phyloP scores from a whole-genome alignment of 2,113 vertebrate genomes.

The Gambusia affinis region DNA sequence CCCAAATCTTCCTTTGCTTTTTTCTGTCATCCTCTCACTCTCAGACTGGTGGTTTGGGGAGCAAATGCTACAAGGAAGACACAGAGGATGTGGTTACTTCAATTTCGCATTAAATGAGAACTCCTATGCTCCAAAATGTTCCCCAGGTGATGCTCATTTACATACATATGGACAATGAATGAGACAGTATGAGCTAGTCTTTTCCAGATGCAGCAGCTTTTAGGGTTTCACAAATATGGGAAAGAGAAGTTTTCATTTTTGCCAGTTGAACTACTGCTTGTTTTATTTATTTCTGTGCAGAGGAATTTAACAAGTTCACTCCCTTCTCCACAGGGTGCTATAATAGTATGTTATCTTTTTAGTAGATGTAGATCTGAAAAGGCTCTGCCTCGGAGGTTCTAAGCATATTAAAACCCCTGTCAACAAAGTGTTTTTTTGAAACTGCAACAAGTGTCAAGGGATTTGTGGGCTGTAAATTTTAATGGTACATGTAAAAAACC shows the following conservation, averaged over 20 bases:
- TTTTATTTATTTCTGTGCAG: slow-evolving; percentile 53
- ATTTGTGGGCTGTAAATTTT: background rate
- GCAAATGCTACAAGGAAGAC: slow-evolving; percentile 6
- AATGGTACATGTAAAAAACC: background rate
- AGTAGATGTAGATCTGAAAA: slow-evolving; percentile 4
- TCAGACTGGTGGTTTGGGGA: slow-evolving; percentile 29
- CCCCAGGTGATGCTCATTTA: slow-evolving; percentile 9
- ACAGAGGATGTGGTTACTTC: slow-evolving; percentile 11
- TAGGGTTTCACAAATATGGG: background rate
- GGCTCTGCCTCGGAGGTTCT: slow-evolving; percentile 10
- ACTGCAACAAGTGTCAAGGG: background rate
- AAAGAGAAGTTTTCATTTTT: slow-evolving; percentile 16
- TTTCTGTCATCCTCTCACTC: slow-evolving; percentile 11
- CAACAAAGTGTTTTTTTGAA: background rate
- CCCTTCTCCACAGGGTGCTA: slow-evolving; percentile 13
- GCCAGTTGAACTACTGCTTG: slow-evolving; percentile 16
- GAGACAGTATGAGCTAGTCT: slow-evolving; percentile 15
- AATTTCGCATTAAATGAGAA: slow-evolving; percentile 13
- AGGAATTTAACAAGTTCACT: slow-evolving; percentile 50
- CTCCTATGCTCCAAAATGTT: slow-evolving; percentile 32
- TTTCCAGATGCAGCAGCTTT: slow-evolving; percentile 7
- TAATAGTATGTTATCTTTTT: slow-evolving; percentile 21
- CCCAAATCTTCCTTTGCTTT: slow-evolving; percentile 9
- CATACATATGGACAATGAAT: slow-evolving; percentile 19
- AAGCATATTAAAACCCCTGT: background rate